phyloP scores from a whole-genome alignment of 2,888 invertebrate genomes.

The Philereme vetulata region DNA sequence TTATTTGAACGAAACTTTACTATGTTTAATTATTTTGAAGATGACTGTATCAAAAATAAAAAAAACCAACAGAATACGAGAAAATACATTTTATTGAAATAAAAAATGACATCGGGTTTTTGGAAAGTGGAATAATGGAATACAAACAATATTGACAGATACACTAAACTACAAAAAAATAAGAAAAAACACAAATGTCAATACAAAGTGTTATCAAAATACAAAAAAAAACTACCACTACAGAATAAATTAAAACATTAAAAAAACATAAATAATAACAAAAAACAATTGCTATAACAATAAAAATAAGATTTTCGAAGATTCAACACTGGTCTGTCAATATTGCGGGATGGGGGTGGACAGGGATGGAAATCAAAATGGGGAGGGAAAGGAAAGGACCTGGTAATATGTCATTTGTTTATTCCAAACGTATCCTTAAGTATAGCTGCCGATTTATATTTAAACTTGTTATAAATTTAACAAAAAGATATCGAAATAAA shows the following conservation, averaged over 20 bases:
- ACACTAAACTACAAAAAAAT: constrained; percentile 71
- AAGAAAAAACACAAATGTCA: constrained; percentile 63
- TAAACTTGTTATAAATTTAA: constrained; percentile 73
- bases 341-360: constrained; percentile 66
- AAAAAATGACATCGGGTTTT: constrained; percentile 80
- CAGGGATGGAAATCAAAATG: constrained; percentile 42
- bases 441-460: constrained; percentile 75
- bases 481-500: constrained; percentile 68
- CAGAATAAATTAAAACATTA: constrained; percentile 80
- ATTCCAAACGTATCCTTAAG: constrained; percentile 79
- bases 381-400: constrained; percentile 23
- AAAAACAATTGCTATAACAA: constrained; percentile 78
- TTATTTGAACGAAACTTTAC: no score
- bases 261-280: constrained; percentile 78
- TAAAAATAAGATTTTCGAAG: constrained; percentile 73
- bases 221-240: constrained; percentile 67
- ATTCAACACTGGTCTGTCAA: constrained; percentile 84
- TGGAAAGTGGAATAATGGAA: constrained; percentile 70
- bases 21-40: no score
- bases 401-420: constrained; percentile 73
- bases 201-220: constrained; percentile 66
- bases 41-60: constrained; percentile 21
- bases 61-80: constrained; percentile 59
- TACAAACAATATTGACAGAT: constrained; percentile 82
- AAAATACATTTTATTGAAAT: constrained; percentile 82